Percentiles rank a stretch among this genome's conserved stretches.
Evolutionary conservation across 1,140 invertebrate genomes (phyloP).

Genomic region (Bactericera cockerelli): DNA sequence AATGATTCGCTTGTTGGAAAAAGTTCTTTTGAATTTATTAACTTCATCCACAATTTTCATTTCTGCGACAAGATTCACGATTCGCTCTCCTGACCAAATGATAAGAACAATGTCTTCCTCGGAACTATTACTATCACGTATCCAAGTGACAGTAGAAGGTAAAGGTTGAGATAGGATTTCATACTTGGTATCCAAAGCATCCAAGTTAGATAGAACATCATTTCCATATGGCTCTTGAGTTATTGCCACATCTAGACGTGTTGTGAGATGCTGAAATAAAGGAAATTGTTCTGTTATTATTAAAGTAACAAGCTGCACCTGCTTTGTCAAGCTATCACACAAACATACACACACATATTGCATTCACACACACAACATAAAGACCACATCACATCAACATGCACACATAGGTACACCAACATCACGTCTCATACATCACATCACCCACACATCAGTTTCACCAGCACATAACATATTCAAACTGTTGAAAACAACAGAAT

Average conservation of each 20-base stretch:
- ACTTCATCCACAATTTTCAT: slow-evolving; percentile 5
- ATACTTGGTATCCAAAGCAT: slow-evolving; percentile 1
- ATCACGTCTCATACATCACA: not conserved
- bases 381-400: not conserved
- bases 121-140: not conserved
- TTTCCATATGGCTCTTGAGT: not conserved
- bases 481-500: too few species aligned
- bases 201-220: not conserved
- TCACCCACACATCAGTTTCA: too few species aligned
- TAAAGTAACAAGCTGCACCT: not conserved
- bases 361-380: not conserved
- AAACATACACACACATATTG: not conserved
- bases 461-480: too few species aligned
- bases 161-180: slow-evolving; percentile 2
- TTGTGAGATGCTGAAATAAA: not conserved
- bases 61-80: not conserved
- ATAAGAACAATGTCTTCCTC: not conserved
- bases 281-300: not conserved
- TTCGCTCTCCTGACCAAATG: not conserved
- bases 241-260: not conserved
- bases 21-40: not conserved
- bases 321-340: not conserved
- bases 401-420: not conserved
- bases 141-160: not conserved
- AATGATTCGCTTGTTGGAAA: slow-evolving; percentile 26